Percentiles rank a stretch among this genome's conserved stretches.
These are phyloP conservation scores for Mamestra configurata DNA, from an alignment of 1,140 invertebrate species.

Conservation along the genomic window DNA sequence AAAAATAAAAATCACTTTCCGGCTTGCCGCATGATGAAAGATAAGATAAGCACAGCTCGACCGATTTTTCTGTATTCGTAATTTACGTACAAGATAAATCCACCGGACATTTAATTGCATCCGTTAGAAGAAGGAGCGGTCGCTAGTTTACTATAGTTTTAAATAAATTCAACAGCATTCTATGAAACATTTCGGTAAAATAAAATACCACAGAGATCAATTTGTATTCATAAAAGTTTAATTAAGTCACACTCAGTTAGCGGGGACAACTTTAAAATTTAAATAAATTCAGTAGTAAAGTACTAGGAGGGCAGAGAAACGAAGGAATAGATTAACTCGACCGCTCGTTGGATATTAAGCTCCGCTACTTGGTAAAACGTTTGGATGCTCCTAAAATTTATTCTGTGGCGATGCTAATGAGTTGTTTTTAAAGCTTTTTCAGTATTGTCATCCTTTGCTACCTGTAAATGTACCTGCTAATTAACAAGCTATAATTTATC, in stretches of 20 bases:
- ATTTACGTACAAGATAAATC: no score
- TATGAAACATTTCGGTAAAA: constrained; percentile 16
- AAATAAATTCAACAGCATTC: not conserved
- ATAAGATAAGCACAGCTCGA: no score
- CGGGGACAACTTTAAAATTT: constrained; percentile 51
- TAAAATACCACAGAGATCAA: constrained; percentile 24
- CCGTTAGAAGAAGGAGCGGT: no score
- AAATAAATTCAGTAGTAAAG: constrained; percentile 53
- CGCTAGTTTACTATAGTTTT: not conserved
- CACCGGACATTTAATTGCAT: no score
- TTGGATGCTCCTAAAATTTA: constrained; percentile 56
- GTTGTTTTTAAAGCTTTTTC: constrained; percentile 55
- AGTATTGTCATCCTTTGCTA: constrained; percentile 45
- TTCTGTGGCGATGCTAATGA: constrained; percentile 64
- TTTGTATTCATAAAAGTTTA: constrained; percentile 46
- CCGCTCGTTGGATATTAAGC: constrained; percentile 52
- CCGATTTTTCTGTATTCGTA: no score
- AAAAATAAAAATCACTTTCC: no score
- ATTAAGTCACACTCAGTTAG: constrained; percentile 39
- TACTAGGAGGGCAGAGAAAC: constrained; percentile 56
- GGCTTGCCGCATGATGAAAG: no score
- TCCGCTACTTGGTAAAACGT: constrained; percentile 29
- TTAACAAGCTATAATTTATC: constrained; percentile 35
- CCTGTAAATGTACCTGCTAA: constrained; percentile 54
- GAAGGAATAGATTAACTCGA: constrained; percentile 64